phyloP scores from a whole-genome alignment of 1,140 invertebrate genomes.

The Leguminivora glycinivorella region DNA sequence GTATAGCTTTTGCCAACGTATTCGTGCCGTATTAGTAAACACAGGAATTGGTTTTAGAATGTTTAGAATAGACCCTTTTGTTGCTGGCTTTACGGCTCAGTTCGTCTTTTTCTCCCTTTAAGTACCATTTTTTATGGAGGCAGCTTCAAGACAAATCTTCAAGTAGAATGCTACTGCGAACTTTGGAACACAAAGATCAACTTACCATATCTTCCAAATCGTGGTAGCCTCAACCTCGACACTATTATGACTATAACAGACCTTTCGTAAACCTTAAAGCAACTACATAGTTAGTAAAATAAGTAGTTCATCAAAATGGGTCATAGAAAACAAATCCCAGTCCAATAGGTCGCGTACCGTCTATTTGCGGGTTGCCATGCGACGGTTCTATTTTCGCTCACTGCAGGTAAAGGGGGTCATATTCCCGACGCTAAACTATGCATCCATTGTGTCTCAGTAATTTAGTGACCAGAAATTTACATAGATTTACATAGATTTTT shows the following conservation, averaged over 20 bases:
- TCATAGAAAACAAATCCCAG: constrained; percentile 6
- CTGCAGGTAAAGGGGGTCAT: constrained; percentile 49
- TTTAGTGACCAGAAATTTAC: too few relatives aligned
- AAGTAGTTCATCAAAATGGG: background rate
- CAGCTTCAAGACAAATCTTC: too few relatives aligned
- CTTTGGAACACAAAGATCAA: too few relatives aligned
- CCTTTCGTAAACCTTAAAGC: background rate
- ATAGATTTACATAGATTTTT: too few relatives aligned
- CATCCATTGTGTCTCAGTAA: background rate
- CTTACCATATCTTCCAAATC: too few relatives aligned
- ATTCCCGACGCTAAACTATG: constrained; percentile 24
- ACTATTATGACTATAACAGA: background rate
- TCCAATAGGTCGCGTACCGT: constrained; percentile 14
- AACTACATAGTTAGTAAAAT: background rate
- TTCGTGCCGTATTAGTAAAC: background rate
- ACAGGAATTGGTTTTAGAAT: background rate
- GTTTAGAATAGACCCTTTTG: constrained; percentile 5
- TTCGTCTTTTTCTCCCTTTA: too few relatives aligned
- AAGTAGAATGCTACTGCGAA: too few relatives aligned
- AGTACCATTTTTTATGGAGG: too few relatives aligned
- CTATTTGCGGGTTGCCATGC: constrained; percentile 23
- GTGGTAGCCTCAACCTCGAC: background rate
- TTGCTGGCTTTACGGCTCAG: too few relatives aligned
- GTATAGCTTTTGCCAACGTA: background rate
- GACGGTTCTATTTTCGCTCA: constrained; percentile 19